A percentile compares a stretch with the other conserved stretches of the same genome.
phyloP scores from a whole-genome alignment of 64 coral and sea anemone species.

The Montipora capricornis region DNA sequence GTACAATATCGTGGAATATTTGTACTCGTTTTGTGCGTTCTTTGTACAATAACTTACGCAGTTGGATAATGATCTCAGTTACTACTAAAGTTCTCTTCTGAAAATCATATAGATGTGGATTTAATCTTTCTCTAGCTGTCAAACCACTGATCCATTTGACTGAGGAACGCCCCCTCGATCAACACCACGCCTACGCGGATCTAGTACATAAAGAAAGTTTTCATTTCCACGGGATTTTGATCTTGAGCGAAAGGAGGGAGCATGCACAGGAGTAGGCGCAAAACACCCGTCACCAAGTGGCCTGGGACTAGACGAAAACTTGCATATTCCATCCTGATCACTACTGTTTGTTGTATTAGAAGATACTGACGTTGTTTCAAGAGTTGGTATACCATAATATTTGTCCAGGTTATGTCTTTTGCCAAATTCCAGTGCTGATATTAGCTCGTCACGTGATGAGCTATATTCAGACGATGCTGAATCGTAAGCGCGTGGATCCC shows the following conservation, averaged over 20 bases:
- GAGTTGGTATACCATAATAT: conserved; percentile 95
- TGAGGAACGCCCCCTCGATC: conserved; percentile 29
- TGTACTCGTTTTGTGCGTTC: too few relatives aligned
- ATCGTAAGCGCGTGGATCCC: conserved; percentile 90
- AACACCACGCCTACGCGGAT: conserved; percentile 70
- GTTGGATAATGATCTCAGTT: too few relatives aligned
- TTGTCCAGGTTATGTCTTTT: conserved; percentile 96
- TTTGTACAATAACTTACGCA: too few relatives aligned
- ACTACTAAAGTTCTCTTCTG: too few relatives aligned
- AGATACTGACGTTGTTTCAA: conserved; percentile 95
- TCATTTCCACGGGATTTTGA: conserved; percentile 86
- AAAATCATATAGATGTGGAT: too few relatives aligned
- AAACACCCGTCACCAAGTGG: conserved; percentile 69
- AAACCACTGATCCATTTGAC: conserved; percentile 25
- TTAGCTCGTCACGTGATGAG: conserved; percentile 99
- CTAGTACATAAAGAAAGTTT: conserved; percentile 78
- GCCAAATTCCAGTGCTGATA: conserved; percentile 94
- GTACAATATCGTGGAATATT: too few relatives aligned
- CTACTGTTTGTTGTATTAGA: conserved; percentile 97
- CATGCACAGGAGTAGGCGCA: conserved; percentile 82
- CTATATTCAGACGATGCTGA: conserved; percentile 99
- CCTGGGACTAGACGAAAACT: conserved; percentile 87
- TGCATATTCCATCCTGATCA: conserved; percentile 98
- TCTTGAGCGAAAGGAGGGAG: conserved; percentile 78
- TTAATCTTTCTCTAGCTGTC: neutral